These are phyloP conservation scores for Pseudochaenichthys georgianus DNA, from an alignment of 2,797 vertebrate genomes.

Conservation along the genomic window DNA sequence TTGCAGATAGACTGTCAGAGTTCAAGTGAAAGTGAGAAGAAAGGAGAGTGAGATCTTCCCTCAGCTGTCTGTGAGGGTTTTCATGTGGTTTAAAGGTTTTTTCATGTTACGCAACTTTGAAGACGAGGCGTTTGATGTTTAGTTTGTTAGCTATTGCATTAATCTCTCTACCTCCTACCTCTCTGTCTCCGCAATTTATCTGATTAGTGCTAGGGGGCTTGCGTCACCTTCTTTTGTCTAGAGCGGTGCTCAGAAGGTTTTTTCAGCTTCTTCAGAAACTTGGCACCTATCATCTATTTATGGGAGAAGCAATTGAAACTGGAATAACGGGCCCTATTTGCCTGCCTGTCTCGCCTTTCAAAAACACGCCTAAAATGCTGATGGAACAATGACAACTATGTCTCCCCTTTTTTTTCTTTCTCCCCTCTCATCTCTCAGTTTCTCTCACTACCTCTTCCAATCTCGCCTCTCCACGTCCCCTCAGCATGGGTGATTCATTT, in stretches of 20 bases:
- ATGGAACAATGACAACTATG: conserved; percentile 81
- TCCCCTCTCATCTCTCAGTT: conserved; percentile 62
- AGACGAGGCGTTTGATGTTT: conserved; percentile 80
- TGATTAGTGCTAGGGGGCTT: conserved; percentile 67
- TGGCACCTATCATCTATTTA: conserved; percentile 78
- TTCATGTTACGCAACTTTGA: conserved; percentile 84
- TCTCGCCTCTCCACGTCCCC: conserved; percentile 72
- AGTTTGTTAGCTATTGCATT: conserved; percentile 80
- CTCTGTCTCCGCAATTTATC: conserved; percentile 65
- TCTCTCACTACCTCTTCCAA: conserved; percentile 77
- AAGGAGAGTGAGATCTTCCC: conserved; percentile 73
- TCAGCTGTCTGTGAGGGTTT: conserved; percentile 76
- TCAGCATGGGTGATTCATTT: conserved; percentile 85
- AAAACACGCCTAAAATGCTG: conserved; percentile 75
- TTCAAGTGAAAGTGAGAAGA: conserved; percentile 71
- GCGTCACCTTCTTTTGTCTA: conserved; percentile 70
- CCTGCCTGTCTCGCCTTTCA: conserved; percentile 76
- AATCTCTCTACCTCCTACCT: conserved; percentile 68
- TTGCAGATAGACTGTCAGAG: conserved; percentile 66
- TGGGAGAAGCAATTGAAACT: conserved; percentile 72
- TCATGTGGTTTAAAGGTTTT: conserved; percentile 81
- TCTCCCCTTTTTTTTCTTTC: conserved; percentile 38
- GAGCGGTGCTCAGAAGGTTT: conserved; percentile 61
- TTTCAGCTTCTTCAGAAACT: conserved; percentile 71
- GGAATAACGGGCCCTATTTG: conserved; percentile 76